Percentiles rank a stretch among this genome's conserved stretches.
phyloP scores from a whole-genome alignment of 2,888 invertebrate genomes.

The Monopis laevigella region DNA sequence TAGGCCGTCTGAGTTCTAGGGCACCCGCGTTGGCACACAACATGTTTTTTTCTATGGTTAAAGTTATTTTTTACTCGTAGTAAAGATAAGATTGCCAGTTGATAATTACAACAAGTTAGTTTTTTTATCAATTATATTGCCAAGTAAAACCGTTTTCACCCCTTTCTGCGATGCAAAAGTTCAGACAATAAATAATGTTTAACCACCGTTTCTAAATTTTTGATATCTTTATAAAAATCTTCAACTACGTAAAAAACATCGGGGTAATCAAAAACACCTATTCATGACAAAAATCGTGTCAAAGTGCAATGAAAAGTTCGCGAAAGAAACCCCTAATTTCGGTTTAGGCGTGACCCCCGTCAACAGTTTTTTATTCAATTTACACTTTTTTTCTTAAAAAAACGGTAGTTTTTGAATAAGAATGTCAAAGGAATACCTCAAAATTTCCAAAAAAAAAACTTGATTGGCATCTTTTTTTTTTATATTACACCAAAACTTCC shows the following conservation, averaged over 20 bases:
- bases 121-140: no score
- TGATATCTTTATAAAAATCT: conserved; percentile 58
- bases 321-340: conserved; percentile 57
- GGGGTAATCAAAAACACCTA: conserved; percentile 45
- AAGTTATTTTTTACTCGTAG: no score
- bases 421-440: conserved; percentile 50
- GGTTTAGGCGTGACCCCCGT: conserved; percentile 62
- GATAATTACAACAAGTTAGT: no score
- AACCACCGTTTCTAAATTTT: conserved; percentile 50
- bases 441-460: conserved; percentile 59
- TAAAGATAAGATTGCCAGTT: no score
- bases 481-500: conserved; percentile 36
- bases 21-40: no score
- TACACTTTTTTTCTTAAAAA: conserved; percentile 51
- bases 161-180: no score
- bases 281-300: conserved; percentile 51
- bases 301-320: conserved; percentile 61
- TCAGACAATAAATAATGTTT: no score
- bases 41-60: no score
- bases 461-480: conserved; percentile 59
- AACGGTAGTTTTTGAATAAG: conserved; percentile 48
- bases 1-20: no score
- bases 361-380: conserved; percentile 54
- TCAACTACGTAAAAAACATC: conserved; percentile 28
- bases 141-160: no score